Conservation (phyloP, 2,888 invertebrate genomes). For the Reticulitermes lucifugus region DNA sequence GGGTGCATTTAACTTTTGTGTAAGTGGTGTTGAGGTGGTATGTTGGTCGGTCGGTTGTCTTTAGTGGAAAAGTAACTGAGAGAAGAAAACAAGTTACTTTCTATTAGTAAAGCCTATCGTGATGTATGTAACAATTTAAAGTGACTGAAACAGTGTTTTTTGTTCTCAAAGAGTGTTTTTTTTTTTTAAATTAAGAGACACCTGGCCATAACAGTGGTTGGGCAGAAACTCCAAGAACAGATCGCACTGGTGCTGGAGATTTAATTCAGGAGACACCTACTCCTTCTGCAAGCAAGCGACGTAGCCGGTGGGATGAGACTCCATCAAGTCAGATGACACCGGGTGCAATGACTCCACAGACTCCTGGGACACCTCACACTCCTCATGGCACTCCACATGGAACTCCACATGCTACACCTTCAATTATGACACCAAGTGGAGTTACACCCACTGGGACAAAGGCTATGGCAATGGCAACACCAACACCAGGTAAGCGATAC, state of each 20-base stretch:
- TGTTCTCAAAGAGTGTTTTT: conserved; percentile 25
- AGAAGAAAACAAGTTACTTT: too few species aligned
- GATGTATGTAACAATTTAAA: too few species aligned
- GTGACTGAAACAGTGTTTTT: too few species aligned
- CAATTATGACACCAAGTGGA: conserved; percentile 82
- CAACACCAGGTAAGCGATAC: conserved; percentile 77
- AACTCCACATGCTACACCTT: conserved; percentile 78
- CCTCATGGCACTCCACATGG: conserved; percentile 78
- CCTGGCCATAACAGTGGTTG: conserved; percentile 97
- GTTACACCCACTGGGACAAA: conserved; percentile 91
- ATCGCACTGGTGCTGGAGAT: conserved; percentile 79
- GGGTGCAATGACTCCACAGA: conserved; percentile 62
- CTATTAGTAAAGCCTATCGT: too few species aligned
- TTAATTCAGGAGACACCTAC: conserved; percentile 93
- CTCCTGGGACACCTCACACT: conserved; percentile 78
- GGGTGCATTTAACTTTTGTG: too few species aligned
- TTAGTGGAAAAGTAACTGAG: neutral
- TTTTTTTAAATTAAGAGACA: conserved; percentile 74
- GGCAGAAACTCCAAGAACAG: conserved; percentile 99
- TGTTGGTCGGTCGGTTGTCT: neutral
- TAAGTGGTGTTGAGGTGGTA: too few species aligned
- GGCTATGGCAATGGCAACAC: conserved; percentile 99
- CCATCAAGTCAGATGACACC: conserved; percentile 73
- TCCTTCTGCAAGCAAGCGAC: conserved; percentile 92
- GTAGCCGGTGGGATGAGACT: conserved; percentile 99